These are phyloP conservation scores for Phylloscopus whistleri DNA, from an alignment of 2,113 vertebrate genomes.

Conservation along the genomic window DNA sequence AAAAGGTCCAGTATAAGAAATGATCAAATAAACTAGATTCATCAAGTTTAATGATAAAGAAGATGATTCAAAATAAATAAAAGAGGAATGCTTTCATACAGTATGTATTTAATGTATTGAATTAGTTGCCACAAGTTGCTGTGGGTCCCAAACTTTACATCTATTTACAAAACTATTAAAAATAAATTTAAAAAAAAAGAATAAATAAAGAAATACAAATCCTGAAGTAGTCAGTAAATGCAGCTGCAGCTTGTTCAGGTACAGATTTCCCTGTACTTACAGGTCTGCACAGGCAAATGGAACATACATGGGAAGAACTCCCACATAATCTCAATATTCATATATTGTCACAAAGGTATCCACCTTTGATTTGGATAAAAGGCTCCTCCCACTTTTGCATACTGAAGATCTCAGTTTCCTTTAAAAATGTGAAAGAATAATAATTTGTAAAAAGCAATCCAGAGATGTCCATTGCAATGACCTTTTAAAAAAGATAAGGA, in stretches of 20 bases:
- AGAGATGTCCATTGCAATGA: not conserved
- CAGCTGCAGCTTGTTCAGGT: not conserved
- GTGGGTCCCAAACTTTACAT: not conserved
- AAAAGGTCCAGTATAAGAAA: not conserved
- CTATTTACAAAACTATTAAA: not conserved
- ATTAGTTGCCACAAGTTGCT: not conserved
- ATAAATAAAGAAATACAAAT: not conserved
- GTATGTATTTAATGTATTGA: not conserved
- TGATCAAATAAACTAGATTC: not conserved
- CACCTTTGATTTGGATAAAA: not conserved
- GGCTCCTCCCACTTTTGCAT: not conserved
- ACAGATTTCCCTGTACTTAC: not conserved
- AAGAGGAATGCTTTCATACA: not conserved
- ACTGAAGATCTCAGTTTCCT: not conserved
- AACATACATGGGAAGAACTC: not conserved
- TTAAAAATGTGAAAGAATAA: not conserved
- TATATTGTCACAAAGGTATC: not conserved
- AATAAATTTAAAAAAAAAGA: not conserved
- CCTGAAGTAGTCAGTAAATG: not conserved
- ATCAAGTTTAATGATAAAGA: not conserved
- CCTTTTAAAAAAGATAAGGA: not conserved
- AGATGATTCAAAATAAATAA: not conserved
- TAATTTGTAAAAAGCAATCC: not conserved
- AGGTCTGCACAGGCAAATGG: not conserved
- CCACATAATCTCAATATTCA: not conserved